phyloP scores from a whole-genome alignment of 1,140 invertebrate species.

The Zaprionus taronus region DNA sequence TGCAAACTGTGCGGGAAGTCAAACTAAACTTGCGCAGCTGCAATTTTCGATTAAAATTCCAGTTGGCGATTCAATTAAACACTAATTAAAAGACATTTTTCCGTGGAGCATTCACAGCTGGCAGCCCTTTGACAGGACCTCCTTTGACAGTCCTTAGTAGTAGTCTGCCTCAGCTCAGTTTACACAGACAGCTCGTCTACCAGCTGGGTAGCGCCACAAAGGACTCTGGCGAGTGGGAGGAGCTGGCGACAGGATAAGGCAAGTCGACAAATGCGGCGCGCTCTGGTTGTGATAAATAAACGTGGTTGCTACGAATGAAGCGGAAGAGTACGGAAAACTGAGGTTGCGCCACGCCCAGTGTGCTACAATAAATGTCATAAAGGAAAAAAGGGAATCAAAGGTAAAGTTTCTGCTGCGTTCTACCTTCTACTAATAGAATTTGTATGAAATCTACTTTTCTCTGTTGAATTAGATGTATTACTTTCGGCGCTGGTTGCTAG shows the following conservation, averaged over 20 bases:
- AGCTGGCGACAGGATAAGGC: conserved; percentile 61
- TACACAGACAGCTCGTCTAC: conserved; percentile 23
- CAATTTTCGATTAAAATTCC: conserved; percentile 82
- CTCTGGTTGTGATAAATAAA: conserved; percentile 62
- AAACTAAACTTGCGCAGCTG: conserved; percentile 52
- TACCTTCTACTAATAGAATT: not conserved
- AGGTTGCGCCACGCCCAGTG: not conserved
- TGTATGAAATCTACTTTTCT: not conserved
- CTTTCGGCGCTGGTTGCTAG: not conserved
- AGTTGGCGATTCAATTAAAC: conserved; percentile 80
- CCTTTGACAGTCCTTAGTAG: conserved; percentile 28
- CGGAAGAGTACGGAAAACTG: not conserved
- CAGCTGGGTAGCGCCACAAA: conserved; percentile 29
- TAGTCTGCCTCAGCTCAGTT: conserved; percentile 6
- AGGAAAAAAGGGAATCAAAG: conserved; percentile 39
- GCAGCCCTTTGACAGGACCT: conserved; percentile 52
- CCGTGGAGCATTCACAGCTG: conserved; percentile 44
- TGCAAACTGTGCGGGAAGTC: conserved; percentile 74
- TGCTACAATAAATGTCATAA: conserved; percentile 61
- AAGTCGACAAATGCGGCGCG: conserved; percentile 69
- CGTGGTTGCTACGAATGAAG: conserved; percentile 29
- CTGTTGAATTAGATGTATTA: not conserved
- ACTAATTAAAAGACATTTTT: conserved; percentile 81
- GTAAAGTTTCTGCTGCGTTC: conserved; percentile 53
- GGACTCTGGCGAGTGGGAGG: conserved; percentile 24